Conservation (phyloP, 1,140 invertebrate genomes). For the Drosophila ironensis region DNA sequence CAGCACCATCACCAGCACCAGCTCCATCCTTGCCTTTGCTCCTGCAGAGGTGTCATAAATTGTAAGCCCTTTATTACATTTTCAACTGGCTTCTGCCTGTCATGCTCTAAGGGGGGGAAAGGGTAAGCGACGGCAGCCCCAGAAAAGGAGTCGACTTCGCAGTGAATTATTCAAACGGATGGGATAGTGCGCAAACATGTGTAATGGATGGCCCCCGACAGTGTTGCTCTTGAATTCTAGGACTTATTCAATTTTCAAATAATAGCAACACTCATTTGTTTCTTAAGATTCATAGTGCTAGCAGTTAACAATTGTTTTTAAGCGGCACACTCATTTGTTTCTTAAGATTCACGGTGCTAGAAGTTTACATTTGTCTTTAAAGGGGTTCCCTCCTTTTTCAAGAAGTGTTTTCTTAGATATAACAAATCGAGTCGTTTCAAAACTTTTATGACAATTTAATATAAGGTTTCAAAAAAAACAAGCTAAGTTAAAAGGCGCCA, state of each 20-base stretch:
- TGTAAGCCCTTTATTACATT: conserved; percentile 55
- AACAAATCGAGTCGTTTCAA: too few species aligned
- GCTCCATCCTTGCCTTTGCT: not conserved
- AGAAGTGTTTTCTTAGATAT: too few species aligned
- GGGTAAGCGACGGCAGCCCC: conserved; percentile 8
- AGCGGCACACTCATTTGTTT: not conserved
- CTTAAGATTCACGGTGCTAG: too few species aligned
- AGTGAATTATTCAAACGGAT: conserved; percentile 56
- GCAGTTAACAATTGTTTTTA: too few species aligned
- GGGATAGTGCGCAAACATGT: conserved; percentile 38
- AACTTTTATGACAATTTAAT: too few species aligned
- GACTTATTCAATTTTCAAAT: not conserved
- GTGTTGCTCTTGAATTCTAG: not conserved
- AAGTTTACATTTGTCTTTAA: too few species aligned
- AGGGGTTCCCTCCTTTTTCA: too few species aligned
- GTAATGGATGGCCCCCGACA: conserved; percentile 22
- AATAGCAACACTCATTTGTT: not conserved
- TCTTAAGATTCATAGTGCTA: too few species aligned
- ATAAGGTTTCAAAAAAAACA: too few species aligned
- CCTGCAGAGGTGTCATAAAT: conserved; percentile 39
- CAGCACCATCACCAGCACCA: not conserved
- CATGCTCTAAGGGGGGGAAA: conserved; percentile 13
- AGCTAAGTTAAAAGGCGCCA: too few species aligned
- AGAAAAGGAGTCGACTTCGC: conserved; percentile 7
- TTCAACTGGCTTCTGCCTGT: conserved; percentile 35